These are phyloP conservation scores for Ornithorhynchus anatinus DNA, from an alignment of 2,113 vertebrate genomes.

Conservation along the genomic window DNA sequence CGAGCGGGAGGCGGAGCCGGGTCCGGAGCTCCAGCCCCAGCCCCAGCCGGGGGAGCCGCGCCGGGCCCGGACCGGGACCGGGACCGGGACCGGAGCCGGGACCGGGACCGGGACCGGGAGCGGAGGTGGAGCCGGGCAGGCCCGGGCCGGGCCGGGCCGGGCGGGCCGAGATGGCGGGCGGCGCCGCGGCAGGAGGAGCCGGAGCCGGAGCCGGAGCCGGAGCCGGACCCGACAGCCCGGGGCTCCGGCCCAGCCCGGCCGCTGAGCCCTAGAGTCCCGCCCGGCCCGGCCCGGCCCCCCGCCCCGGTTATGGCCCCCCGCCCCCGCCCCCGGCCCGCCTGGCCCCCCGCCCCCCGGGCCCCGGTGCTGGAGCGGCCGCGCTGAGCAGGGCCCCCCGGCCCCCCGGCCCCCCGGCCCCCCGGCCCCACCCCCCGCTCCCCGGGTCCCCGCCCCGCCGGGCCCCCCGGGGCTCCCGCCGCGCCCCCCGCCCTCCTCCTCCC, in stretches of 20 bases:
- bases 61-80: background rate
- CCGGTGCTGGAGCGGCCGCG: conserved; percentile 30
- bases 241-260: conserved; percentile 44
- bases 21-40: background rate
- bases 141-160: background rate
- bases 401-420: background rate
- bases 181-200: conserved; percentile 27
- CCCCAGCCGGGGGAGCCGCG: background rate
- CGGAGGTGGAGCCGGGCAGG: conserved; percentile 3
- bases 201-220: background rate
- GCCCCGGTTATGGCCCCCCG: conserved; percentile 9
- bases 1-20: background rate
- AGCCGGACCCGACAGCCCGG: conserved; percentile 18
- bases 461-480: conserved; percentile 3
- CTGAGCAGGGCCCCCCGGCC: conserved; percentile 32
- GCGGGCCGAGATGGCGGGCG: conserved; percentile 43
- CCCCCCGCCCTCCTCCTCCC: conserved; percentile 33
- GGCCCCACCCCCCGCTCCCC: conserved; percentile 24
- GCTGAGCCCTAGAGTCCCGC: conserved; percentile 39
- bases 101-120: conserved; percentile 29
- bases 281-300: conserved; percentile 21
- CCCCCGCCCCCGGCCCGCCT: conserved; percentile 29
- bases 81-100: background rate
- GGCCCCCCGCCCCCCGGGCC: conserved; percentile 4
- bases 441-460: background rate